Base-by-base conservation (phyloP, 1,140 invertebrate species). In the Ceratosolen solmsi region DNA sequence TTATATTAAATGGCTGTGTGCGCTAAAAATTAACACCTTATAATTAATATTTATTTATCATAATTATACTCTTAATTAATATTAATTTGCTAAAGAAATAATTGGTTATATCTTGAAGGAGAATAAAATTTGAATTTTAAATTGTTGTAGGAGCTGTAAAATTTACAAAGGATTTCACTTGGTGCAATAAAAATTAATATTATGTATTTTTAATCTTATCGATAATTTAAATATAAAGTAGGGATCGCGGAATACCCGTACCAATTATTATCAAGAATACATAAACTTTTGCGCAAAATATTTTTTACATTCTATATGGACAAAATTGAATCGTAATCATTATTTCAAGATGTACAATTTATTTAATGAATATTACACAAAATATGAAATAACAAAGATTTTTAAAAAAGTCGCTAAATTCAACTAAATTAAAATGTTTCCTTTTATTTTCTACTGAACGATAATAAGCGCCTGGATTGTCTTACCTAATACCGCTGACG, bases 1-100 rank as follows among this genome's bases (percentile, higher is more conserved):
- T 65, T 36, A 65, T 36, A 15, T 65, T 20, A 36, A 65, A 65
- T 22, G 22, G 25, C 17, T 36, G 17, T 4, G 2, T 1, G 9
- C 4, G 33, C 4, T 68, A 38, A 38, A n/a, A 38, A 8, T 68
- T 38, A 68, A 38, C 63, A 38, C 3, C 0, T 38, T 4, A 38
- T 38, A 68, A 68, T 38, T 68, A 38, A n/a, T 68, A 68, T 68
- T 68, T 38, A 68, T 68, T 68, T 38, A 68, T 8, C 63, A n/a
- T 68, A 68, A 68, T 38, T n/a, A 68, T 36, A 36, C 0, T 5
- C 27, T 20, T 17, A 20, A 33, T 36, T 65, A 36, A 36, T 36
- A 36, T 36, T 36, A 0, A 22, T 36, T 25, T 65, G 11, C 20
- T 36, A 20, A 30, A 36, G 30, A 36, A 36, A 65, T 65, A 65